A percentile compares a stretch with the other conserved stretches of the same genome.
These are phyloP conservation scores for Calcarius lapponicus DNA, from an alignment of 2,797 vertebrate species.

Conservation along the genomic window DNA sequence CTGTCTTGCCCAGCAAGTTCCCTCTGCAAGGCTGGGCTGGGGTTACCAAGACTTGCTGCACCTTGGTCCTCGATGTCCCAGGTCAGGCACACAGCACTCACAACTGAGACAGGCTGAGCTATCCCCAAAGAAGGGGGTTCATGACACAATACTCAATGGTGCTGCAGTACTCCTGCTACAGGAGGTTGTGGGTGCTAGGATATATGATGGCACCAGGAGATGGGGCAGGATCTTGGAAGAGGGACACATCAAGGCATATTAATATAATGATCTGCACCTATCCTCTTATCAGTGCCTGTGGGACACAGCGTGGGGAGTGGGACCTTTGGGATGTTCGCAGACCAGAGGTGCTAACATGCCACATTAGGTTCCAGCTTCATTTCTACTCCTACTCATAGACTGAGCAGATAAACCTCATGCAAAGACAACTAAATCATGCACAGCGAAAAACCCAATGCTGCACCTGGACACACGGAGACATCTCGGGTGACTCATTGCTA, in stretches of 20 bases:
- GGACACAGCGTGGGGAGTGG: not conserved
- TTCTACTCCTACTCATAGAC: not conserved
- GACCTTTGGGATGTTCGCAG: not conserved
- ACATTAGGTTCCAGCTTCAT: not conserved
- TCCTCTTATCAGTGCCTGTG: not conserved
- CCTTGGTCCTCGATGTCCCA: not conserved
- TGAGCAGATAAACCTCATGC: not conserved
- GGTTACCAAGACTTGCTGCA: not conserved
- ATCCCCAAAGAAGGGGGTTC: not conserved
- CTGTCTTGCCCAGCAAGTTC: not conserved
- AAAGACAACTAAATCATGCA: not conserved
- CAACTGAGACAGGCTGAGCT: not conserved
- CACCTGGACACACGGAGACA: not conserved
- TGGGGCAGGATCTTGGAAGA: not conserved
- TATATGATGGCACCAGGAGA: not conserved
- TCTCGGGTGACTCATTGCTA: conserved; percentile 15
- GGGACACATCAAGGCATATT: not conserved
- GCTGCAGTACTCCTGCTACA: not conserved
- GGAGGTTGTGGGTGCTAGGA: not conserved
- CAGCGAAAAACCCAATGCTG: not conserved
- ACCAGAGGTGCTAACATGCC: not conserved
- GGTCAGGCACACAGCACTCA: not conserved
- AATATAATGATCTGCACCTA: not conserved
- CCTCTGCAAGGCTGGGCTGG: not conserved
- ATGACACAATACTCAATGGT: not conserved